phyloP scores from a whole-genome alignment of 2,113 vertebrate genomes.

The Amphilophus citrinellus region DNA sequence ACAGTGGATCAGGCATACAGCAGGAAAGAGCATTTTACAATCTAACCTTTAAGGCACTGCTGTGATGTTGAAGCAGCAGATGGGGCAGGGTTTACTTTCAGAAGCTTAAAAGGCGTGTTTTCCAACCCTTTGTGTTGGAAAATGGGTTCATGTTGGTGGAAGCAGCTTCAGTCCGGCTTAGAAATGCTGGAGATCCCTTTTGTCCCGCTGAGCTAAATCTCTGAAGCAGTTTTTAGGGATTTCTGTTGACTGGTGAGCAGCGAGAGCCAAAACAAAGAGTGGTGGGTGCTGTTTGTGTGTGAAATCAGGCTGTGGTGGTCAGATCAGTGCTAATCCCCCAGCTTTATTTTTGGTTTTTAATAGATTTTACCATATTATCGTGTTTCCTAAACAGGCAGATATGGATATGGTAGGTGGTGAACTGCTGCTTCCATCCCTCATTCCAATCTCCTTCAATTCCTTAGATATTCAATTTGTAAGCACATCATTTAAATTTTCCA shows the following conservation, averaged over 20 bases:
- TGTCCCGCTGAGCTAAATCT: slow-evolving; percentile 17
- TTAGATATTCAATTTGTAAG: neutral
- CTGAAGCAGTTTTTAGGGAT: slow-evolving; percentile 13
- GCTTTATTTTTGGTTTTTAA: neutral
- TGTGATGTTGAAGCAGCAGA: neutral
- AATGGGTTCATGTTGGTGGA: neutral
- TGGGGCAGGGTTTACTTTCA: neutral
- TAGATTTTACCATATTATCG: neutral
- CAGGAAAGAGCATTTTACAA: neutral
- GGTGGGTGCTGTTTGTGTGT: neutral
- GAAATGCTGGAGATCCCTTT: neutral
- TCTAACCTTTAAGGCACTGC: neutral
- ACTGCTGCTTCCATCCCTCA: neutral
- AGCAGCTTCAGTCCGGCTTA: neutral
- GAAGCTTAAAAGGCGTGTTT: slow-evolving; percentile 12
- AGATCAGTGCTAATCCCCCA: neutral
- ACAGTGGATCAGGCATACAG: neutral
- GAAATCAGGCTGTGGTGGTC: neutral
- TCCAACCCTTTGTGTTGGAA: slow-evolving; percentile 2
- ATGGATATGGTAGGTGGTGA: neutral
- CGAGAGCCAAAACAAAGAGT: neutral
- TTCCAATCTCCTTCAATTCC: neutral
- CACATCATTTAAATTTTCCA: neutral
- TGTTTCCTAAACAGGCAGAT: neutral
- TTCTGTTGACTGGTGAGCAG: neutral